These are phyloP conservation scores for Plagodis dolabraria DNA, from an alignment of 2,888 invertebrate species.

Conservation along the genomic window DNA sequence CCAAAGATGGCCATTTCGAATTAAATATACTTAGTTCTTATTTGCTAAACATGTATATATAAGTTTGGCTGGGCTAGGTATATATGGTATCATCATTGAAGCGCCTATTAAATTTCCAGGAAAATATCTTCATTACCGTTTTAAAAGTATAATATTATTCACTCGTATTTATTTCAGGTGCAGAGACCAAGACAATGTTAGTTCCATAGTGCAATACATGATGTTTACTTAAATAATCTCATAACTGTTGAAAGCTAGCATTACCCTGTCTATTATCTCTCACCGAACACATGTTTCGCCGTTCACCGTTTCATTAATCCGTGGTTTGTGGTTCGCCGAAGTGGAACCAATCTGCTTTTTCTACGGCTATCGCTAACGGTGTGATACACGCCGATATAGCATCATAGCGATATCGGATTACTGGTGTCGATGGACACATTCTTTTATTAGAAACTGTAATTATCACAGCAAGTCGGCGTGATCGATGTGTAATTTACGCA, in stretches of 20 bases:
- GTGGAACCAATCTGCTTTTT: conserved; percentile 37
- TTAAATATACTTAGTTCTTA: too few relatives aligned
- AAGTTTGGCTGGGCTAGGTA: too few relatives aligned
- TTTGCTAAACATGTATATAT: too few relatives aligned
- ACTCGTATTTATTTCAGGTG: too few relatives aligned
- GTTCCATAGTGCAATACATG: too few relatives aligned
- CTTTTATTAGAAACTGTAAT: conserved; percentile 28
- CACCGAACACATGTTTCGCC: conserved; percentile 28
- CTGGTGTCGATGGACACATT: conserved; percentile 28
- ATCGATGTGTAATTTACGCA: conserved; percentile 25
- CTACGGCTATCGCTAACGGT: conserved; percentile 37
- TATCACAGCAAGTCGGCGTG: conserved; percentile 5
- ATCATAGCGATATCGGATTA: conserved; percentile 31
- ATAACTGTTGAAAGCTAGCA: background rate
- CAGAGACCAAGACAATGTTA: too few relatives aligned
- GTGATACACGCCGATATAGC: conserved; percentile 23
- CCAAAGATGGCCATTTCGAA: too few relatives aligned
- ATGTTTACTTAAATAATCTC: background rate
- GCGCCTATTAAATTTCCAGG: too few relatives aligned
- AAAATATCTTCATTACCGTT: too few relatives aligned
- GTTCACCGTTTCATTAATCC: conserved; percentile 28
- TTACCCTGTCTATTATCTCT: conserved; percentile 8
- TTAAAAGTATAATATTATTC: too few relatives aligned
- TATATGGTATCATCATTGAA: too few relatives aligned
- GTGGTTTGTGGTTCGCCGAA: conserved; percentile 29